Evolutionary conservation across 2,113 vertebrate species (phyloP).

Genomic region (Ictidomys tridecemlineatus): DNA sequence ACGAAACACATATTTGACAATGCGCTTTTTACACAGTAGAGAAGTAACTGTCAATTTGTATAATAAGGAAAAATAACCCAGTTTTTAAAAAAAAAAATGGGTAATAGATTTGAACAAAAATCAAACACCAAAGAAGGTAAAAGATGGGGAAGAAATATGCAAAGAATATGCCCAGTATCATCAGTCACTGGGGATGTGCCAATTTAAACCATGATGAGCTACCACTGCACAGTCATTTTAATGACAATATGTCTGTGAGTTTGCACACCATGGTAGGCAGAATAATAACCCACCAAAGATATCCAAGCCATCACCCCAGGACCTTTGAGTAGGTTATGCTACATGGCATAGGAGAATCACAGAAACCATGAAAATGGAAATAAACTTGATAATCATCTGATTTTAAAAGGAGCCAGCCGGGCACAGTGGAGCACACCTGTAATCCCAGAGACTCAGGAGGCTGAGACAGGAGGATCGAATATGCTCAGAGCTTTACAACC

Average conservation of each 20-base stretch:
- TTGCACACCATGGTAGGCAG: background rate
- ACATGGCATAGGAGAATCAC: background rate
- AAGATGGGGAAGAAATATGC: background rate
- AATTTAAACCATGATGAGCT: background rate
- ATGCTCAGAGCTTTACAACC: no score
- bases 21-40: background rate
- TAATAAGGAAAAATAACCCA: background rate
- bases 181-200: background rate
- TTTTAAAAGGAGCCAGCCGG: background rate
- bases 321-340: background rate
- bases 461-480: no score
- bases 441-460: no score
- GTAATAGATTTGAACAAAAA: background rate
- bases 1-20: background rate
- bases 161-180: background rate
- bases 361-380: background rate
- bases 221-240: background rate
- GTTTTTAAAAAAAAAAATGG: background rate
- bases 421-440: no score
- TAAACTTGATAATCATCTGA: background rate
- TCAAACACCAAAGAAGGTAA: background rate
- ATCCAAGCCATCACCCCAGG: background rate
- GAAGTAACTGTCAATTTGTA: background rate
- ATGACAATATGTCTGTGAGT: background rate
- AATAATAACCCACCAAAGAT: background rate